Evolutionary conservation across 1,140 invertebrate genomes (phyloP), one percentile per base, ranked within the genome.

Genomic region (Heliconius hewitsoni): DNA sequence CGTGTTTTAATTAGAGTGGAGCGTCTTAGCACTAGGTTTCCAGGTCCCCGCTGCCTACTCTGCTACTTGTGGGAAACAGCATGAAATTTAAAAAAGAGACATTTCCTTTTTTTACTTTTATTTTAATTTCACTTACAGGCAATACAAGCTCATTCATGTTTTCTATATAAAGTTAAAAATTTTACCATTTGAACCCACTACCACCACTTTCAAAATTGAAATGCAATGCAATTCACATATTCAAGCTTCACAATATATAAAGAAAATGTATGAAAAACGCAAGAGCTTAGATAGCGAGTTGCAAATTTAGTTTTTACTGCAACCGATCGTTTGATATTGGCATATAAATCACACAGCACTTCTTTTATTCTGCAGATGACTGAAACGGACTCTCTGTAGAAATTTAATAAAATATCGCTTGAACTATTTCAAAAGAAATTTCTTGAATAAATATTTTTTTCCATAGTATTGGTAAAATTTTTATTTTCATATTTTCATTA

Each of bases 271-370:
- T 60, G 52, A 60, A 66, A 66, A 66, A 66, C 60, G 23, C 23
- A 30, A 66, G 60, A 66, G 60, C 60, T 66, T 66, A 66, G 60
- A 66, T 66, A 66, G 60, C 23, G 27, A 66, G 60, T 66, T 66
- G 60, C 60, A 66, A 66, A 66, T 66, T 66, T 66, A 66, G 60
- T 66, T 66, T 66, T 66, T 66, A 66, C 60, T 66, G 60, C 60
- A 66, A 30, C 60, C 60, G 60, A 66, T 66, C 60, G 60, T 66
- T 66, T 66, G 60, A 66, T 66, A 66, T 66, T 66, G 60, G 60
- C 60, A 66, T 66, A 66, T 66, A 66, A 66, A 66, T 66, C 60
- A 66, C 60, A 30, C 27, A 66, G 60, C 23, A 30, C 60, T 66
- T 30, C 60, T 66, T 66, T 66, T 66, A 66, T 66, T 66, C 60